A percentile compares a stretch with the other conserved stretches of the same genome.
phyloP scores from a whole-genome alignment of 92 coral and sea anemone genomes.

The Micromussa lordhowensis region DNA sequence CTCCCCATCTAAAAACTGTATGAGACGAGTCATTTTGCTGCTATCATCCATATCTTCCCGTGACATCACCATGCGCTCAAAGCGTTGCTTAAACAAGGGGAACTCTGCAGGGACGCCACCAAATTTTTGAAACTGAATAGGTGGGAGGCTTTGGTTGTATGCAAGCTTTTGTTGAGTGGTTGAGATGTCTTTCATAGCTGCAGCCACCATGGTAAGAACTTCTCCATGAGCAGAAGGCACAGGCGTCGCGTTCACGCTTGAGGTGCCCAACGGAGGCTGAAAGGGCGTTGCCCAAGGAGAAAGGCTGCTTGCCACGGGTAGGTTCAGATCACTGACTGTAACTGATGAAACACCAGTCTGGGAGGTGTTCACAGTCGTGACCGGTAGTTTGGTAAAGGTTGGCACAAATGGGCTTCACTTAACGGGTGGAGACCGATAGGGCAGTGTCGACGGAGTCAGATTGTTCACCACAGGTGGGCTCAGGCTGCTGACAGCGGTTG shows the following conservation, averaged over 20 bases:
- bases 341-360: too few relatives aligned
- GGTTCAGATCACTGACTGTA: background rate
- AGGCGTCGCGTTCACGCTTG: too few relatives aligned
- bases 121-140: conserved; percentile 26
- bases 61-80: too few relatives aligned
- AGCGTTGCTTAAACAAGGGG: background rate
- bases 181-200: background rate
- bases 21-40: background rate
- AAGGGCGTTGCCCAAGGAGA: too few relatives aligned
- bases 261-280: too few relatives aligned
- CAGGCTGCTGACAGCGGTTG: background rate
- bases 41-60: too few relatives aligned
- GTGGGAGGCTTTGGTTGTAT: conserved; percentile 12
- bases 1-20: conserved; percentile 47
- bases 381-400: too few relatives aligned
- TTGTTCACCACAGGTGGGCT: background rate
- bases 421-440: too few relatives aligned
- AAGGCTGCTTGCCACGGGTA: too few relatives aligned
- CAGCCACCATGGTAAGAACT: too few relatives aligned
- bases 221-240: too few relatives aligned
- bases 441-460: background rate
- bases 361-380: background rate
- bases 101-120: background rate
- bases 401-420: too few relatives aligned
- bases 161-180: conserved; percentile 39